phyloP scores from a whole-genome alignment of 2,113 vertebrate genomes.

The Tetrao urogallus region DNA sequence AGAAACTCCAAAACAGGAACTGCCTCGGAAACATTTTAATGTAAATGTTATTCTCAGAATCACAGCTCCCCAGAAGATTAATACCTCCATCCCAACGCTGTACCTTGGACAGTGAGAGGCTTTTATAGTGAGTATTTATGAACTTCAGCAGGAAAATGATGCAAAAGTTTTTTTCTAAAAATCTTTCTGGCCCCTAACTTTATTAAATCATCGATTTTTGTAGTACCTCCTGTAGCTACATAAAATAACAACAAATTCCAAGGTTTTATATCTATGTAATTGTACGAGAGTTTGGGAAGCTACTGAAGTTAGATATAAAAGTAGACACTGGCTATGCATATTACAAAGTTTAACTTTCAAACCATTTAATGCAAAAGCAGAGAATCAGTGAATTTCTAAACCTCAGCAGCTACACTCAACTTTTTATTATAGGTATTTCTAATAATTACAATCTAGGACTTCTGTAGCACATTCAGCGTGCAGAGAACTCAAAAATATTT shows the following conservation, averaged over 20 bases:
- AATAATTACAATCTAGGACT: background rate
- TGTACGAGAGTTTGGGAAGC: background rate
- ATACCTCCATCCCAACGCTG: background rate
- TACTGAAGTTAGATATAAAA: background rate
- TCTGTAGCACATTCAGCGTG: background rate
- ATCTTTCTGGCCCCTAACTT: background rate
- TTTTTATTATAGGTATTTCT: background rate
- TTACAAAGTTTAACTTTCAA: background rate
- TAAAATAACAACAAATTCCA: background rate
- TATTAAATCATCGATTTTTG: background rate
- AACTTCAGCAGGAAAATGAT: background rate
- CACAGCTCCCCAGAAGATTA: background rate
- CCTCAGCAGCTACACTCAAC: background rate
- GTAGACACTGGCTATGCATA: background rate
- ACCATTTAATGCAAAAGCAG: background rate
- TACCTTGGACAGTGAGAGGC: background rate
- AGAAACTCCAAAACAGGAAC: background rate
- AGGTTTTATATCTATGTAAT: background rate
- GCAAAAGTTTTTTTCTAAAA: background rate
- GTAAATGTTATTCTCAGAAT: background rate
- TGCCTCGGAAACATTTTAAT: background rate
- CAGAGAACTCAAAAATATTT: background rate
- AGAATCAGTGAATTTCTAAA: background rate
- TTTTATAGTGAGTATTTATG: background rate
- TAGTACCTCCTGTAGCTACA: background rate